A percentile compares a stretch with the other conserved stretches of the same genome.
Conservation (phyloP, 2,113 vertebrate species). For the Dasyprocta punctata region DNA sequence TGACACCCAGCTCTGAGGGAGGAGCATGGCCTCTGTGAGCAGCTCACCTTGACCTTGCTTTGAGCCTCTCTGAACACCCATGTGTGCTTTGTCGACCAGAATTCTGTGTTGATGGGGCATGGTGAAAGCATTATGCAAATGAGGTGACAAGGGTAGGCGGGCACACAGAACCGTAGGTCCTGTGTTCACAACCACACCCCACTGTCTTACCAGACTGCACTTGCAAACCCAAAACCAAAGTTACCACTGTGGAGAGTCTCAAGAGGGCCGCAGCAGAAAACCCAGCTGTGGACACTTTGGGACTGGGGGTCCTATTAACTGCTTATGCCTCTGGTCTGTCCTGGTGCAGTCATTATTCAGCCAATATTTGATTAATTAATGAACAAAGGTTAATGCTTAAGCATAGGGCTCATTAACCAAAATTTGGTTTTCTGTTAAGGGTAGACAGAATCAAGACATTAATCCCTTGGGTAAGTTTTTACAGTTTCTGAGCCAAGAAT, state of each 20-base stretch:
- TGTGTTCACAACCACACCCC: fast-evolving
- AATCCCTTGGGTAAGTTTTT: background rate
- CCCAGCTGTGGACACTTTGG: background rate
- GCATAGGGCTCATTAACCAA: background rate
- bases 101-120: background rate
- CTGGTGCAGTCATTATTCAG: background rate
- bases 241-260: background rate
- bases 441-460: background rate
- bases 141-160: background rate
- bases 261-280: background rate
- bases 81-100: background rate
- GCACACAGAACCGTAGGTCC: fast-evolving
- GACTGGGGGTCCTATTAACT: background rate
- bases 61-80: background rate
- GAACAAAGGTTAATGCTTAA: background rate
- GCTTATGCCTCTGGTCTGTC: background rate
- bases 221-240: background rate
- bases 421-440: background rate
- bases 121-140: background rate
- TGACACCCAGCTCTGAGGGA: background rate
- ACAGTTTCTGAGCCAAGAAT: background rate
- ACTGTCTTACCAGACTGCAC: fast-evolving
- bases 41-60: background rate
- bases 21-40: background rate
- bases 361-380: background rate